Percentiles rank a stretch among this genome's conserved stretches.
phyloP scores from a whole-genome alignment of 2,888 invertebrate species.

The Leptogaster cylindrica region DNA sequence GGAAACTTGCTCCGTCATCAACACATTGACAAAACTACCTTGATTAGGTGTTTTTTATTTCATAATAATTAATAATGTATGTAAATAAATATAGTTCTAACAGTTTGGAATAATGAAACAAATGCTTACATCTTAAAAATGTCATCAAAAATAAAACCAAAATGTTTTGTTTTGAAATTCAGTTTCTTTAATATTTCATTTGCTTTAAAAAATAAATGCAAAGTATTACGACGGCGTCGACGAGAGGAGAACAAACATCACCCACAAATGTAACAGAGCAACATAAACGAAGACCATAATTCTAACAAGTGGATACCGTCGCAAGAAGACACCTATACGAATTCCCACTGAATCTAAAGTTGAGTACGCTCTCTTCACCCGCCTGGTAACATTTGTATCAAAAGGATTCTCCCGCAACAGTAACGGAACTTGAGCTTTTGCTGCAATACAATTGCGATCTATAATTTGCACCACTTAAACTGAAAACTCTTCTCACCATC shows the following conservation, averaged over 20 bases:
- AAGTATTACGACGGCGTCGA: constrained; percentile 61
- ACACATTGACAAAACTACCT: no score
- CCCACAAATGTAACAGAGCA: constrained; percentile 85
- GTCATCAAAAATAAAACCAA: no score
- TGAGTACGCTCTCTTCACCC: constrained; percentile 79
- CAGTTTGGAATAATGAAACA: no score
- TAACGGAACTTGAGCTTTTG: constrained; percentile 71
- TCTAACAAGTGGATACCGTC: constrained; percentile 82
- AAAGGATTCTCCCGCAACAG: constrained; percentile 77
- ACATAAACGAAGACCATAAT: constrained; percentile 85
- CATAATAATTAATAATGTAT: no score
- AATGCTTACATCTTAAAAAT: no score
- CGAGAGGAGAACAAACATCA: constrained; percentile 77
- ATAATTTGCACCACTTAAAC: neutral
- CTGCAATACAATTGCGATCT: constrained; percentile 55
- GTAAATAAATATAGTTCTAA: no score
- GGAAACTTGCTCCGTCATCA: no score
- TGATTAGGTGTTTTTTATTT: no score
- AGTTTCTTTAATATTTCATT: no score
- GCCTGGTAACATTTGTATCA: constrained; percentile 75
- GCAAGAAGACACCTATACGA: constrained; percentile 77
- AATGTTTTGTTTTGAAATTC: no score
- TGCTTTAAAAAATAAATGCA: neutral
- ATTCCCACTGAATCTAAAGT: constrained; percentile 79
- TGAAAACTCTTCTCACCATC: constrained; percentile 63